Base-by-base conservation (phyloP, 2,113 vertebrate species). In the Mungos mungo region DNA sequence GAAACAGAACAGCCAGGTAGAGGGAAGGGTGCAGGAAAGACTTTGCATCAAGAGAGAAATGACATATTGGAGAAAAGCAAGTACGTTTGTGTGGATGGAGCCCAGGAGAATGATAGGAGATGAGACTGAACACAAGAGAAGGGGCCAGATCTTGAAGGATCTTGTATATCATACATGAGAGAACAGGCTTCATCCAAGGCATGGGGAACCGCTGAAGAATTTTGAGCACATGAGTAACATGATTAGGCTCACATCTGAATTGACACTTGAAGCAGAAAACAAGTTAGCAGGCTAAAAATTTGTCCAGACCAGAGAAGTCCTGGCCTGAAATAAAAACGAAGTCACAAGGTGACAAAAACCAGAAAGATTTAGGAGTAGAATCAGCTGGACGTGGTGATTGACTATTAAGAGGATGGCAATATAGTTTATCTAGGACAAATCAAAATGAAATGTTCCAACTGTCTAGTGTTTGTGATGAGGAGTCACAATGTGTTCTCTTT, bases 391-490 rank as follows among this genome's bases (percentile, higher is more conserved):
- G 0, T 81, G 11, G 79, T 68, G 54, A 83, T 35, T 81, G 60
- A 88, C 35, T 54, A 15, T 45, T 47, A 60, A 88, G 19, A 66
- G 4, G 50, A 27, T 50, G 76, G 52, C 52, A 72, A 38, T 87
- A 10, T 50, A 77, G 60, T 47, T 72, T 33, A 57, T 69, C 71
- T 72, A 77, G 41, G 45, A 10, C 33, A 96, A 88, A 96, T 91
- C 25, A 84, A 94, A 97, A 90, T 84, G 74, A 65, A 83, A 52
- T 68, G 31, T 25, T 33, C 21, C 87, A 94, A 68, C 50, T n/a
- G 1, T 57, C 57, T 76, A 65, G 7, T 23, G 23, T 38, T 82
- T 63, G 47, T 10, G 35, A 79, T 47, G 52, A 72, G 16, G 45
- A 52, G 3, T 80, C 50, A 52, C 23, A 45, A 66, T 16, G 23